Conservation (phyloP, 2,113 vertebrate species). For the Otolemur garnettii region DNA sequence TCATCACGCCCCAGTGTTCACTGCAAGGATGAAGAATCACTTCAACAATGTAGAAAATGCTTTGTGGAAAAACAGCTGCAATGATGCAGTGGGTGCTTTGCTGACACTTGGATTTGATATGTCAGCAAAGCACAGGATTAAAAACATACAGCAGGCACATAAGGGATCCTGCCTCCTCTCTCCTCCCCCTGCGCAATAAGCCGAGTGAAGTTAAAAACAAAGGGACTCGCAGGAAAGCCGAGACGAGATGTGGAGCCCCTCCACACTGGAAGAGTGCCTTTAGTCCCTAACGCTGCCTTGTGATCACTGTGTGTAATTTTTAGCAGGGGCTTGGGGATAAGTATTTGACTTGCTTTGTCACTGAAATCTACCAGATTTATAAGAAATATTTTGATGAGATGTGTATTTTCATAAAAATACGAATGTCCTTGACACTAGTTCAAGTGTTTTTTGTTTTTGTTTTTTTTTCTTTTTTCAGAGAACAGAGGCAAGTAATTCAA, state of each 20-base stretch:
- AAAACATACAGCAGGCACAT: not conserved
- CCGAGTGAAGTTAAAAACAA: not conserved
- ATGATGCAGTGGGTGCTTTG: not conserved
- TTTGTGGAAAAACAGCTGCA: slow-evolving; percentile 42
- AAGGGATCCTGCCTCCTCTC: not conserved
- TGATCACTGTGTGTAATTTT: accelerated
- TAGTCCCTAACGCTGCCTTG: not conserved
- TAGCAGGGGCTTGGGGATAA: not conserved
- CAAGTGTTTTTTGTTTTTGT: slow-evolving; percentile 29
- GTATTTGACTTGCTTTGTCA: not conserved
- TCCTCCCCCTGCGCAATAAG: not conserved
- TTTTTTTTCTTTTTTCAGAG: slow-evolving; percentile 42
- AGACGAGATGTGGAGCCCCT: not conserved
- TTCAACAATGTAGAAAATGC: slow-evolving; percentile 52
- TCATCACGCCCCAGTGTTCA: not conserved
- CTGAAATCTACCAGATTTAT: not conserved
- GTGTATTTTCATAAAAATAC: slow-evolving; percentile 41
- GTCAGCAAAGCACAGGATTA: slow-evolving; percentile 50
- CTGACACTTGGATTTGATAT: not conserved
- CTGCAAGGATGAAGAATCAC: not conserved
- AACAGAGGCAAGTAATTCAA: slow-evolving; percentile 46
- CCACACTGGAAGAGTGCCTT: not conserved
- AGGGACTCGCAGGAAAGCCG: not conserved
- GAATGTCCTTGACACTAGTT: slow-evolving; percentile 29
- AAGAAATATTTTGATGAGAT: not conserved